Evolutionary conservation across 2,797 vertebrate species (phyloP).

Genomic region (Ctenopoma multispine): DNA sequence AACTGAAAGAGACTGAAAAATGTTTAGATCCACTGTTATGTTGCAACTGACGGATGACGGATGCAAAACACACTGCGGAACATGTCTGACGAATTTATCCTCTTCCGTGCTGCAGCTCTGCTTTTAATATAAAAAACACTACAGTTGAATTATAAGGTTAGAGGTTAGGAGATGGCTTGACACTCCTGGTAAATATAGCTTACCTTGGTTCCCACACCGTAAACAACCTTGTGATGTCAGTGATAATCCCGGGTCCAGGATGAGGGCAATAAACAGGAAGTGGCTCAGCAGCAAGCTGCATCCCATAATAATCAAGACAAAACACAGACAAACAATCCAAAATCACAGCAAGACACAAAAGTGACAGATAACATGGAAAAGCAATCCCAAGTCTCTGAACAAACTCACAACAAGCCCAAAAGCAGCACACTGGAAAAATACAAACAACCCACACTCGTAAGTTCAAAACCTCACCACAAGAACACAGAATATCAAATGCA

Average conservation of each 20-base stretch:
- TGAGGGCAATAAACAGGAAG: conserved; percentile 87
- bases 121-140: conserved; percentile 23
- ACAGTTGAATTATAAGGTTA: conserved; percentile 43
- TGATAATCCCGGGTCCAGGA: conserved; percentile 84
- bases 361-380: conserved; percentile 68
- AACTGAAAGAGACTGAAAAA: conserved; percentile 10
- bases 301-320: conserved; percentile 84
- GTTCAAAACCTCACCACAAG: not conserved
- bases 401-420: conserved; percentile 47
- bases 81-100: not conserved
- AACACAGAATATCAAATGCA: conserved; percentile 24
- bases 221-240: conserved; percentile 85
- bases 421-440: conserved; percentile 38
- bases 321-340: conserved; percentile 72
- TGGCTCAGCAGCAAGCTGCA: conserved; percentile 85
- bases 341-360: conserved; percentile 71
- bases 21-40: conserved; percentile 11
- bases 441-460: conserved; percentile 28
- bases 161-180: conserved; percentile 56
- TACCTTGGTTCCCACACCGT: conserved; percentile 82
- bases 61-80: conserved; percentile 14
- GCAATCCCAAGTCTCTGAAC: conserved; percentile 34
- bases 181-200: conserved; percentile 74
- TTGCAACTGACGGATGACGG: not conserved
- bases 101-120: not conserved